A percentile compares a stretch with the other conserved stretches of the same genome.
Evolutionary conservation across 2,888 invertebrate genomes (phyloP).

Genomic region (Caenorhabditis wallacei): DNA sequence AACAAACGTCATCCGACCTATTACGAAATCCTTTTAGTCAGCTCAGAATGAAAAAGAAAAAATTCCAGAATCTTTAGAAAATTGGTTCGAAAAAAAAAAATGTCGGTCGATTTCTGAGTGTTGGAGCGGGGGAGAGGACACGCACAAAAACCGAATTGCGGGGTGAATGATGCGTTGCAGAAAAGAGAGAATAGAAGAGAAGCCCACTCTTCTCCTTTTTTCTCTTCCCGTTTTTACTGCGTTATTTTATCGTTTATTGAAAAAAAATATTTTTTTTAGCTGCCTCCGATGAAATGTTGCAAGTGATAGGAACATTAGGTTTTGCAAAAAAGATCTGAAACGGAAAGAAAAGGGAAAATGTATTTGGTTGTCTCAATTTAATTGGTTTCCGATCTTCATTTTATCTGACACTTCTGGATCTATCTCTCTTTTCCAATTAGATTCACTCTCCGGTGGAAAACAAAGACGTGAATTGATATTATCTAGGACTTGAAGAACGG

Average conservation of each 20-base stretch:
- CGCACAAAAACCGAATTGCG: too few relatives aligned
- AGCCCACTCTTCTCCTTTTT: conserved; percentile 16
- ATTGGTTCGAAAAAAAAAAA: too few relatives aligned
- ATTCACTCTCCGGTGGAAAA: background rate
- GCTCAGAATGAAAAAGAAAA: too few relatives aligned
- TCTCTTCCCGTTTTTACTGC: conserved; percentile 9
- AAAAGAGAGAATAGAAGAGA: too few relatives aligned
- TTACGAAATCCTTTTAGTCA: too few relatives aligned
- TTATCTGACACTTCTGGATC: conserved; percentile 14
- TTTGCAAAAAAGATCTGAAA: background rate
- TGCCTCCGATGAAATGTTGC: background rate
- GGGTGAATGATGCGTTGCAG: too few relatives aligned
- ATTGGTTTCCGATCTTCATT: conserved; percentile 14
- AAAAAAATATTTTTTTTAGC: conserved; percentile 27
- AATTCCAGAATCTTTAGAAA: too few relatives aligned
- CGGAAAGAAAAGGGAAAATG: background rate
- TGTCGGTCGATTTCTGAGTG: too few relatives aligned
- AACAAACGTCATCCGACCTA: too few relatives aligned
- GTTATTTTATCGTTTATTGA: conserved; percentile 47
- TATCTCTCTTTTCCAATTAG: background rate
- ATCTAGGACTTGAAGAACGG: conserved; percentile 32
- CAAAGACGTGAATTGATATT: conserved; percentile 47
- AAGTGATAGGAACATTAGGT: conserved; percentile 7
- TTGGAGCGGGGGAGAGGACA: too few relatives aligned
- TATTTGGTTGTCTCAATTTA: background rate